phyloP scores from a whole-genome alignment of 2,113 vertebrate species.

The Tetrao urogallus region DNA sequence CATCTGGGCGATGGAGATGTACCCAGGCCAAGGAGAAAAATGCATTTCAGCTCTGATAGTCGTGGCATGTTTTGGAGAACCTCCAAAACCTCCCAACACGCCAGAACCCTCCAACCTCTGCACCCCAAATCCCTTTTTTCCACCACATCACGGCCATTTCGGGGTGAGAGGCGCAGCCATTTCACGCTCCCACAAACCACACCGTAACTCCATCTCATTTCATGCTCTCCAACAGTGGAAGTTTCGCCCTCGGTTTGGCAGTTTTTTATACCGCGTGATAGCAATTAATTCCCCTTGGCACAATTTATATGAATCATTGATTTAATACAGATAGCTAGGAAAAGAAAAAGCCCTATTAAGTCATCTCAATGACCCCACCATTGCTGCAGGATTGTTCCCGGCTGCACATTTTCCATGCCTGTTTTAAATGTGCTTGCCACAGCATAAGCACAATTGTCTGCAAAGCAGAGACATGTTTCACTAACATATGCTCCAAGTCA shows the following conservation, averaged over 20 bases:
- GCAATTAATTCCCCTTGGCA: constrained; percentile 35
- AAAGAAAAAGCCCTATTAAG: background rate
- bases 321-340: constrained; percentile 39
- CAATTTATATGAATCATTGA: constrained; percentile 41
- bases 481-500: constrained; percentile 48
- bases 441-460: background rate
- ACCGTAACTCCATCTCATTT: background rate
- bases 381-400: background rate
- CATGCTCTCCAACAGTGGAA: background rate
- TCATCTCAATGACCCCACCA: constrained; percentile 30
- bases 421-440: constrained; percentile 15
- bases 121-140: background rate
- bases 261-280: background rate
- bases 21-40: background rate
- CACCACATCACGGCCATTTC: fast-evolving
- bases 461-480: constrained; percentile 2
- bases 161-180: background rate
- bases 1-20: background rate
- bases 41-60: background rate
- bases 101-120: background rate
- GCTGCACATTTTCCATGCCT: constrained; percentile 9
- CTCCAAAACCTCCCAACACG: background rate
- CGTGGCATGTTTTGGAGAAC: background rate
- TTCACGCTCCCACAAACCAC: background rate
- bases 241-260: constrained; percentile 17